phyloP scores from a whole-genome alignment of 2,113 vertebrate species.

The Pelecanus crispus region DNA sequence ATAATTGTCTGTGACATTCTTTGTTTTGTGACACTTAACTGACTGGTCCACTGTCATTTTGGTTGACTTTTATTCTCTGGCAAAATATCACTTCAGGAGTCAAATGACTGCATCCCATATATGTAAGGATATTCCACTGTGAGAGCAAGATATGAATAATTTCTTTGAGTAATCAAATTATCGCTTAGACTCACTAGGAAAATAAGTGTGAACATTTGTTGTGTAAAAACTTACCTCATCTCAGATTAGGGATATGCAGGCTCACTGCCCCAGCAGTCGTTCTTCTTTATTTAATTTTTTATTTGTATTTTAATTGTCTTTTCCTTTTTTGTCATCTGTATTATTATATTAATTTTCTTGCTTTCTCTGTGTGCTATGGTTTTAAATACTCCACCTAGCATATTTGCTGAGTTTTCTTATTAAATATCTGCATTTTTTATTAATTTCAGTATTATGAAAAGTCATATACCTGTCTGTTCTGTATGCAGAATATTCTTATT shows the following conservation, averaged over 20 bases:
- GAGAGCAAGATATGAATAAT: background rate
- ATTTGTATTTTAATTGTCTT: background rate
- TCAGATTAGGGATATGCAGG: background rate
- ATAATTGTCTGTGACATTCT: background rate
- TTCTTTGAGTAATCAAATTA: background rate
- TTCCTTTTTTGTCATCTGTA: background rate
- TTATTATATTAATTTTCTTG: background rate
- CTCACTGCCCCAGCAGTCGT: background rate
- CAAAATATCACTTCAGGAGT: background rate
- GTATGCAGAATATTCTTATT: background rate
- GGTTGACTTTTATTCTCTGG: background rate
- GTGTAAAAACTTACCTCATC: background rate
- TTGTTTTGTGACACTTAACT: background rate
- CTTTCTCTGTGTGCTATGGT: background rate
- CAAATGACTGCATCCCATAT: background rate
- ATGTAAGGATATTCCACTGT: background rate
- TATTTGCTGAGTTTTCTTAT: background rate
- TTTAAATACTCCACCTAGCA: background rate
- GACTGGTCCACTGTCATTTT: background rate
- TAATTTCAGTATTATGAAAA: background rate
- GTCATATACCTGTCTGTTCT: background rate
- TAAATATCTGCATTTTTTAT: background rate
- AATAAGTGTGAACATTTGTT: background rate
- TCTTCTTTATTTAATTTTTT: background rate
- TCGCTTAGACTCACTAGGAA: background rate